Base-by-base conservation (phyloP, 1,140 invertebrate species). In the Meloidogyne chitwoodi region DNA sequence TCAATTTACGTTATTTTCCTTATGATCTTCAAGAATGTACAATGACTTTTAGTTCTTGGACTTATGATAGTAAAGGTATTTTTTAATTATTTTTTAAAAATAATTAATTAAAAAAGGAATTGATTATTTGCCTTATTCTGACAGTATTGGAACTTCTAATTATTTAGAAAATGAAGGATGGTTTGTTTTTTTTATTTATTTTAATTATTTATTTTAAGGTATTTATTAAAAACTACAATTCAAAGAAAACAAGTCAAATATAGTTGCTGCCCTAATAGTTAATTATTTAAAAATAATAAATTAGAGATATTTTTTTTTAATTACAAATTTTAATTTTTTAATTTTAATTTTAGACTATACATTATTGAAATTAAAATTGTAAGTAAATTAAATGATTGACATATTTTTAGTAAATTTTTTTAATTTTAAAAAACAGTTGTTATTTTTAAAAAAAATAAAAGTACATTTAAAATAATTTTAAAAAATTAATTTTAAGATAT, bases 41-140 rank as follows among this genome's bases (percentile, higher is more conserved):
- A 66, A 84, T 84, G 79, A 80, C 78, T n/a, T 79, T 79, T 64
- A 73, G 68, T 16, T 70, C 65, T 24, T 90, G 89, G 89, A 88
- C 88, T 0, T 90, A 90, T 79, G 88, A 89, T 78, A 77, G 81
- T 74, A 84, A 80, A 70, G 75, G 75, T 34, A 19, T 22, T 12
- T 61, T 48, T 27, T 62, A 38, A 11, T 2, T 12, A 72, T 63
- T 31, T 16, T 71, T 3, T 16, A 0, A 12, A 26, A 19, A 11
- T 44, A 72, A 14, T 70, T 70, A 44, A 10, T 70, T 70, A 19
- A 22, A 29, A 72, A 72, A 72, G 85, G 84, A 29, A 86, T 86
- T 31, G 84, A 86, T 70, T 86, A 86, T 68, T 75, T 78, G 31
- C 82, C 84, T 5, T 82, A 87, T 68, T 80, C 80, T 24, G 79